These are phyloP conservation scores for Scolopax rusticola DNA, from an alignment of 2,797 vertebrate genomes.

Conservation along the genomic window DNA sequence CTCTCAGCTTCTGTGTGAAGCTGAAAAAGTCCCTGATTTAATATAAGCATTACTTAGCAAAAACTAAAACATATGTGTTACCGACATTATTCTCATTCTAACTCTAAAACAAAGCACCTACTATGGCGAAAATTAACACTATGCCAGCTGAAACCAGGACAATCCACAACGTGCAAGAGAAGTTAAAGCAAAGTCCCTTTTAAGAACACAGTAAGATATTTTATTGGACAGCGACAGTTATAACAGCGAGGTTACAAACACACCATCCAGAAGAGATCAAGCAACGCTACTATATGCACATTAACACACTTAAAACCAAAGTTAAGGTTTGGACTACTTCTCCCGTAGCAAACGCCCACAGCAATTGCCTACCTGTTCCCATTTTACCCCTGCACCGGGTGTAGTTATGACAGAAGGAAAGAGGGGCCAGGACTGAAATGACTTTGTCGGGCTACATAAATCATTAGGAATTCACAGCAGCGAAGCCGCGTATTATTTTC, in stretches of 20 bases:
- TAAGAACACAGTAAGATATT: not conserved
- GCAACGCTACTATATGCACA: not conserved
- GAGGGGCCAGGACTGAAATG: not conserved
- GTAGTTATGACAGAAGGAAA: not conserved
- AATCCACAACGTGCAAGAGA: accelerated
- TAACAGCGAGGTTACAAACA: not conserved
- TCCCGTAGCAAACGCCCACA: not conserved
- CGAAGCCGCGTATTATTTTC: conserved; percentile 20
- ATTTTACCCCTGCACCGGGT: not conserved
- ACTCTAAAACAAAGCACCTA: not conserved
- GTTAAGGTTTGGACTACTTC: not conserved
- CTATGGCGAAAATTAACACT: not conserved
- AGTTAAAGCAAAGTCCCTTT: not conserved
- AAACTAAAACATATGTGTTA: not conserved
- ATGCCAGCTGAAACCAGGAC: not conserved
- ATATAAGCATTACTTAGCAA: not conserved
- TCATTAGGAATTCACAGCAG: conserved; percentile 33
- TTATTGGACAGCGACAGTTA: not conserved
- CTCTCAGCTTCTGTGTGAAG: not conserved
- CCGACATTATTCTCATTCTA: not conserved
- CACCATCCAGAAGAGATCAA: not conserved
- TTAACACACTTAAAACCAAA: not conserved
- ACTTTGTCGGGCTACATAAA: conserved; percentile 47
- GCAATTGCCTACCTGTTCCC: not conserved
- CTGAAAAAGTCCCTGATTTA: not conserved